Evolutionary conservation across 92 coral and sea anemone species (phyloP).

Genomic region (Actinostola sp.): DNA sequence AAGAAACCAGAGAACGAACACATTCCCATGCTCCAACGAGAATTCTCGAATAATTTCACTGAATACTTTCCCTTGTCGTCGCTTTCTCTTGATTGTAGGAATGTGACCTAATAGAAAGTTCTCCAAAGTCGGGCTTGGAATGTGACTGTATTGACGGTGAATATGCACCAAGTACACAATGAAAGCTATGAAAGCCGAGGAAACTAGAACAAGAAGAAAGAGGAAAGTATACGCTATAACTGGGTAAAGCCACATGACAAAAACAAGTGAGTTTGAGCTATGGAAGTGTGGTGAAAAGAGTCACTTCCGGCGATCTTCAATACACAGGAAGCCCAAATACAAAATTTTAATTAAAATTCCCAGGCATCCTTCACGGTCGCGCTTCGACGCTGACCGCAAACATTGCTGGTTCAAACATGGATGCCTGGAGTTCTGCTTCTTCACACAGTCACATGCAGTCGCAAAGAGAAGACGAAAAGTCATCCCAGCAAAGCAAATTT

Average conservation of each 20-base stretch:
- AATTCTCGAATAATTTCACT: slow-evolving; percentile 22
- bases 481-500: slow-evolving; percentile 17
- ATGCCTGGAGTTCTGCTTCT: neutral
- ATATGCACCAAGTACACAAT: slow-evolving; percentile 26
- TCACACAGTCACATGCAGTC: neutral
- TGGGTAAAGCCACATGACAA: neutral
- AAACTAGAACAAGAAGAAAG: neutral
- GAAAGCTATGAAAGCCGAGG: slow-evolving; percentile 11
- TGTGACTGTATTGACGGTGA: slow-evolving; percentile 50
- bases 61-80: slow-evolving; percentile 29
- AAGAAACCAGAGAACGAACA: slow-evolving; percentile 50
- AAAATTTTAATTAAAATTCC: too few relatives aligned
- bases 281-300: neutral
- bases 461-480: slow-evolving; percentile 28
- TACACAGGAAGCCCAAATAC: slow-evolving; percentile 11
- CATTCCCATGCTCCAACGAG: slow-evolving; percentile 56
- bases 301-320: too few relatives aligned
- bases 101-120: slow-evolving; percentile 66
- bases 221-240: neutral
- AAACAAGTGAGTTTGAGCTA: neutral
- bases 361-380: neutral
- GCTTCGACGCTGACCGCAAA: neutral
- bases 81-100: slow-evolving; percentile 32
- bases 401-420: slow-evolving; percentile 43
- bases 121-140: slow-evolving; percentile 76